Percentiles rank a stretch among this genome's conserved stretches.
Evolutionary conservation across 2,888 invertebrate species (phyloP).

Genomic region (Hyppa rectilinea): DNA sequence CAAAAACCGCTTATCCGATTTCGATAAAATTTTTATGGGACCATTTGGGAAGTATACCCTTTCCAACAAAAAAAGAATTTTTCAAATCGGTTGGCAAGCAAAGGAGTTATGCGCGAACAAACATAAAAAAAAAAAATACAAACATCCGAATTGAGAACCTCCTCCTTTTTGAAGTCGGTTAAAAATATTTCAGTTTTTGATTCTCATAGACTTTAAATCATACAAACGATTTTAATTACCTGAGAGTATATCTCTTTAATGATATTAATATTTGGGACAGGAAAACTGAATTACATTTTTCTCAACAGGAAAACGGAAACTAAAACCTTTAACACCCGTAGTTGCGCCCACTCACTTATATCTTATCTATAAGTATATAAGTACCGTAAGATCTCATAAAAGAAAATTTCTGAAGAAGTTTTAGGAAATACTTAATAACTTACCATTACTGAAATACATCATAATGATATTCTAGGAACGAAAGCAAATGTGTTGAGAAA

Average conservation of each 20-base stretch:
- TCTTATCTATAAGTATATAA: not conserved
- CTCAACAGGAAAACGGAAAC: not conserved
- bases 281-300: not conserved
- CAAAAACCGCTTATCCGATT: too few relatives aligned
- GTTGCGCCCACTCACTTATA: not conserved
- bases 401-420: not conserved
- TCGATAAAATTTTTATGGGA: too few relatives aligned
- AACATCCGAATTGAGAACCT: too few relatives aligned
- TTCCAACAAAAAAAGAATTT: too few relatives aligned
- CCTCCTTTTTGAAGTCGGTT: too few relatives aligned
- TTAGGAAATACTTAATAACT: constrained; percentile 3
- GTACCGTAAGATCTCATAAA: not conserved
- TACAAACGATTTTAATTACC: not conserved
- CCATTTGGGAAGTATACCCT: too few relatives aligned
- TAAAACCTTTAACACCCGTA: not conserved
- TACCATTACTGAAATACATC: constrained; percentile 15
- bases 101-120: too few relatives aligned
- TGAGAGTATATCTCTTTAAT: not conserved
- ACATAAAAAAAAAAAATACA: too few relatives aligned
- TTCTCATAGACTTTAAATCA: not conserved
- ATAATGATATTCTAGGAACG: constrained; percentile 29
- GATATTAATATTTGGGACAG: not conserved
- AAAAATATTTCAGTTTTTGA: not conserved
- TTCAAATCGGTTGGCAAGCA: too few relatives aligned
- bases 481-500: constrained; percentile 46